Percentiles rank a stretch among this genome's conserved stretches.
These are phyloP conservation scores for Furnarius figulus DNA, from an alignment of 2,113 vertebrate genomes.

Conservation along the genomic window DNA sequence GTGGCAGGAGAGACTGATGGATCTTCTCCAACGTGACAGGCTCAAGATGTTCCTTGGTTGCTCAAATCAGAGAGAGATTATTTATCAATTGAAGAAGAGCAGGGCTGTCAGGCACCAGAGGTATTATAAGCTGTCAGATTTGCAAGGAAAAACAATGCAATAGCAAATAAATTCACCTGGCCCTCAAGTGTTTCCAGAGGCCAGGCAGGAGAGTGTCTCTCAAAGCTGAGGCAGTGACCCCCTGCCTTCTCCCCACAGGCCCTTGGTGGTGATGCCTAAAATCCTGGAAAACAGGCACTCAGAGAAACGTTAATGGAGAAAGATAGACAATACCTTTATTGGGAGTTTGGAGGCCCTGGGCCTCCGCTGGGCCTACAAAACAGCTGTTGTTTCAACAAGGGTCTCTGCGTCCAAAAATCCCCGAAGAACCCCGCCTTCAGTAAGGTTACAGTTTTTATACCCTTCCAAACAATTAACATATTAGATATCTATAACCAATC, in stretches of 20 bases:
- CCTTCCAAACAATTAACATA: too few relatives aligned
- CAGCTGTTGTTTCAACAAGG: too few relatives aligned
- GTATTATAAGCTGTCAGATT: conserved; percentile 71
- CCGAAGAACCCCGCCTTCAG: too few relatives aligned
- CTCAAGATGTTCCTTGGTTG: conserved; percentile 74
- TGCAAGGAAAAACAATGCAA: conserved; percentile 65
- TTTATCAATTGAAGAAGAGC: conserved; percentile 74
- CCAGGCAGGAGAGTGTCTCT: neutral
- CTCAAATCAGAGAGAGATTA: conserved; percentile 77
- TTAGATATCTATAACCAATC: too few relatives aligned
- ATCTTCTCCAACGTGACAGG: conserved; percentile 71
- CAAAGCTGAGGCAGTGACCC: neutral
- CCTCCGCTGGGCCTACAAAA: too few relatives aligned
- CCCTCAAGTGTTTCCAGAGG: neutral
- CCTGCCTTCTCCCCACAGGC: neutral
- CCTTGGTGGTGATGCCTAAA: too few relatives aligned
- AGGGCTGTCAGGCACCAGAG: conserved; percentile 65
- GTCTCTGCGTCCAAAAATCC: too few relatives aligned
- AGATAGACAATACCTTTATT: too few relatives aligned
- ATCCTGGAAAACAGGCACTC: too few relatives aligned
- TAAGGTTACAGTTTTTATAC: too few relatives aligned
- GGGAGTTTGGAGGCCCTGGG: too few relatives aligned
- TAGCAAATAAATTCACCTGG: conserved; percentile 63
- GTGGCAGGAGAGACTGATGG: conserved; percentile 67
- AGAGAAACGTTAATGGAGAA: too few relatives aligned